These are phyloP conservation scores for Ammodramus savannarum DNA, from an alignment of 2,113 vertebrate genomes.

Conservation along the genomic window DNA sequence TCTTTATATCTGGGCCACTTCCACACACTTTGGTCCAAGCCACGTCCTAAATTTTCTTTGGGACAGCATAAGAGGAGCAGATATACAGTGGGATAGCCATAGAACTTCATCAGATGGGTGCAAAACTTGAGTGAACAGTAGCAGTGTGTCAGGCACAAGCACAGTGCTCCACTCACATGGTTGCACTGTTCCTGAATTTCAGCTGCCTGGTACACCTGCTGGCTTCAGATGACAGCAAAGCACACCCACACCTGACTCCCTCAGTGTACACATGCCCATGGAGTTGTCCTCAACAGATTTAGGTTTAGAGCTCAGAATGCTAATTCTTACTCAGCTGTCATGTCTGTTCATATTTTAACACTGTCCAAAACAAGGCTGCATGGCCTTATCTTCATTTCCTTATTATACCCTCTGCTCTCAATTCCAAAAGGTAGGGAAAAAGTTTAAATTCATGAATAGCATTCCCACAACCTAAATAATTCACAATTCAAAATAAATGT, in stretches of 20 bases:
- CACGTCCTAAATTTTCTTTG: not conserved
- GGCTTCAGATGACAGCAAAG: not conserved
- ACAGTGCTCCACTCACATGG: rapidly evolving
- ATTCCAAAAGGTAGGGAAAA: not conserved
- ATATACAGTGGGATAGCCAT: not conserved
- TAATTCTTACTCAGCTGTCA: not conserved
- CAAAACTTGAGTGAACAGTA: not conserved
- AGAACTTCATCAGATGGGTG: not conserved
- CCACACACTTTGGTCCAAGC: not conserved
- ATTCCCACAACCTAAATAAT: not conserved
- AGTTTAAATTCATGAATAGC: not conserved
- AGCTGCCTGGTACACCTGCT: not conserved
- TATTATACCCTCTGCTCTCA: not conserved
- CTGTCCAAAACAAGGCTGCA: not conserved
- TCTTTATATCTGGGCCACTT: not conserved
- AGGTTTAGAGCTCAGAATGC: not conserved
- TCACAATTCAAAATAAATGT: not conserved
- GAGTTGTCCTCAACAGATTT: not conserved
- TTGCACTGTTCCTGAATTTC: not conserved
- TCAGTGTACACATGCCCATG: rapidly evolving
- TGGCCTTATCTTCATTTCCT: not conserved
- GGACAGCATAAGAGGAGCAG: not conserved
- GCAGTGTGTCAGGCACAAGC: not conserved
- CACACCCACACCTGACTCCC: rapidly evolving
- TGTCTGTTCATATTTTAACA: not conserved